Percentiles rank a stretch among this genome's conserved stretches.
Conservation (phyloP, 2,888 invertebrate genomes). For the Lapara coniferarum region DNA sequence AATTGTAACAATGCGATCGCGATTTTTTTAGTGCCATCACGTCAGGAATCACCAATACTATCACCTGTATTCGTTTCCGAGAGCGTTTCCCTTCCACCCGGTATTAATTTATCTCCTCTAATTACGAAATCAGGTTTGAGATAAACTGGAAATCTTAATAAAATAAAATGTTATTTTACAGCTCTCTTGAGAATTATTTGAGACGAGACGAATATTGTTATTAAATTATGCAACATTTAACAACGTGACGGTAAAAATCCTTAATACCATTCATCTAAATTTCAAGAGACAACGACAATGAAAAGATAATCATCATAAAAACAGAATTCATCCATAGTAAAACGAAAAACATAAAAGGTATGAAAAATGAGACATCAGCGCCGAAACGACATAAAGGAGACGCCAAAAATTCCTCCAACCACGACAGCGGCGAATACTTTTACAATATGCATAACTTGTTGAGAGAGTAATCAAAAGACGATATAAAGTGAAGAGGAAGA, state of each 20-base stretch:
- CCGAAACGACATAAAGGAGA: slow-evolving; percentile 65
- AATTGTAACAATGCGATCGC: too few relatives aligned
- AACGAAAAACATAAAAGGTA: slow-evolving; percentile 68
- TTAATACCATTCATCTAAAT: slow-evolving; percentile 22
- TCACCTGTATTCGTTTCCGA: too few relatives aligned
- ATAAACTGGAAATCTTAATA: too few relatives aligned
- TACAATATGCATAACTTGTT: slow-evolving; percentile 83
- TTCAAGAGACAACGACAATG: slow-evolving; percentile 20
- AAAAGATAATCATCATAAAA: slow-evolving; percentile 58
- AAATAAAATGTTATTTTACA: neutral
- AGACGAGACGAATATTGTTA: neutral
- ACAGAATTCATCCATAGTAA: slow-evolving; percentile 69
- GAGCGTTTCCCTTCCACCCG: too few relatives aligned
- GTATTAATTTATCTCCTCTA: too few relatives aligned
- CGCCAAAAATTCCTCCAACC: slow-evolving; percentile 71
- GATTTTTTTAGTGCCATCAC: too few relatives aligned
- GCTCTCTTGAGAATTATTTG: neutral
- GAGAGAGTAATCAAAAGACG: slow-evolving; percentile 83
- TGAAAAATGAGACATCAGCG: slow-evolving; percentile 71
- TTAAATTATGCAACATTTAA: neutral
- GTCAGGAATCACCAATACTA: too few relatives aligned
- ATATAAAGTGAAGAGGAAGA: slow-evolving; percentile 81
- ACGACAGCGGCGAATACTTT: slow-evolving; percentile 64
- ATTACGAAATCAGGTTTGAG: too few relatives aligned
- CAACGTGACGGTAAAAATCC: neutral